phyloP scores from a whole-genome alignment of 2,797 vertebrate species.

The Clamator glandarius region DNA sequence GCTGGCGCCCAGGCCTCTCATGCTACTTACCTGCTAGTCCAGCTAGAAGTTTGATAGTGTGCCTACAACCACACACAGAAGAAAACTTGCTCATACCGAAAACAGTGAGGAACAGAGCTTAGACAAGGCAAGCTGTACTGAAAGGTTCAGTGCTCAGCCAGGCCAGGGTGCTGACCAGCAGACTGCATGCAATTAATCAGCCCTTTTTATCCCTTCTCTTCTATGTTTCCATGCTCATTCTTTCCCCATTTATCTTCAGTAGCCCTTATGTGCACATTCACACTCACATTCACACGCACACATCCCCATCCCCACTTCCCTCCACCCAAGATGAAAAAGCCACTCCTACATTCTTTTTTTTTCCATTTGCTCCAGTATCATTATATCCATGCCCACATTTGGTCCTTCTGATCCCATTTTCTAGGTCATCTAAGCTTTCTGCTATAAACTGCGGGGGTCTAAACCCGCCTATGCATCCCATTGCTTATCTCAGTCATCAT shows the following conservation, averaged over 20 bases:
- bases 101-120: neutral
- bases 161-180: neutral
- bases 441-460: neutral
- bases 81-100: neutral
- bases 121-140: neutral
- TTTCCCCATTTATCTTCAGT: neutral
- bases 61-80: neutral
- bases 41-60: too few relatives aligned
- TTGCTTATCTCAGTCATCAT: neutral
- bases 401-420: neutral
- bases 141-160: neutral
- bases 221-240: neutral
- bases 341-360: neutral
- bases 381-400: rapidly evolving
- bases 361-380: neutral
- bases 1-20: too few relatives aligned
- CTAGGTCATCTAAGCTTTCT: neutral
- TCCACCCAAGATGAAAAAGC: rapidly evolving
- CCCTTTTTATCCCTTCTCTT: neutral
- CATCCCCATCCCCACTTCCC: neutral
- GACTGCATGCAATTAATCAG: rapidly evolving
- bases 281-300: too few relatives aligned
- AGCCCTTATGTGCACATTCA: neutral
- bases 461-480: neutral
- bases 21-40: too few relatives aligned